Base-by-base conservation (phyloP, 2,888 invertebrate genomes). In the Aromia moschata region DNA sequence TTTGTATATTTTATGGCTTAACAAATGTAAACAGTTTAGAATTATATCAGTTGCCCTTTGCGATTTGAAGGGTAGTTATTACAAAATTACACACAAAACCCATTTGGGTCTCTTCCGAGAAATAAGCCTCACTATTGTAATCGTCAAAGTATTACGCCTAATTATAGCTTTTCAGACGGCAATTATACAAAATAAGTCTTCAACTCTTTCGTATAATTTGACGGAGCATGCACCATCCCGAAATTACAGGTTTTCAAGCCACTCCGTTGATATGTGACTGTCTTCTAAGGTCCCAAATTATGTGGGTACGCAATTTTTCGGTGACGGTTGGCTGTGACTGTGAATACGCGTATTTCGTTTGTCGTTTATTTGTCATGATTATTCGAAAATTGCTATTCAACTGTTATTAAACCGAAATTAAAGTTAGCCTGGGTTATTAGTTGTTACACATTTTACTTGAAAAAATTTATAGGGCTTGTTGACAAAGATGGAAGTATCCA, bases 181-280 rank as follows among this genome's bases (percentile, higher is more conserved):
- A 37, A 49, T 57, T 46, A 56, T 38, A 56, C 38, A 41, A 47
- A 56, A 46, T 56, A 47, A 56, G 30, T 25, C 56, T 40, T 40
- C 56, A 56, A 49, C 43, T 47, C 33, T 47, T 46, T 31, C 41
- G 9, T 41, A 37, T 57, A 51, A 52, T 51, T 51, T 57, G 41
- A 44, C 12, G 25, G 31, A 11, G 49, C 41, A 60, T 57, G 57
- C 55, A 56, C 40, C 47, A 58, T 61, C 54, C 59, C 53, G 45
- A 66, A 66, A 66, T 66, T 60, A 66, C 20, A 44, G 56, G 56
- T 66, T 59, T 61, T 57, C 66, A 60, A 56, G 37, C 43, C 44
- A 14, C 41, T 54, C 59, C 61, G 57, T 58, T 61, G 61, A 60
- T 55, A 59, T 61, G 58, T 62, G 60, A 62, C 59, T 59, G n/a